Evolutionary conservation across 2,113 vertebrate genomes (phyloP).

Genomic region (Jaculus jaculus): DNA sequence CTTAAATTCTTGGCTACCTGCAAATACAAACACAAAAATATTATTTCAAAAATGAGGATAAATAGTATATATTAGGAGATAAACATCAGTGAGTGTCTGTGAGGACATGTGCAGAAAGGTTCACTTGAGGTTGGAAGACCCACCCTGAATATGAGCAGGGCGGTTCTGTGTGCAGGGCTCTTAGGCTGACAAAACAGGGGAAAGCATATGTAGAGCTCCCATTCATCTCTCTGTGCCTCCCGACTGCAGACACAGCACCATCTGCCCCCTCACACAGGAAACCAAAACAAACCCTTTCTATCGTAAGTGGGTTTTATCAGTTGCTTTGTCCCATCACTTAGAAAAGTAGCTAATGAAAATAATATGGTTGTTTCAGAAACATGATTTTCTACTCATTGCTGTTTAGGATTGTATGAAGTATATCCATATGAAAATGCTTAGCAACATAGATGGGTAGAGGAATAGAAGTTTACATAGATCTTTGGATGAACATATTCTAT

Average conservation of each 20-base stretch:
- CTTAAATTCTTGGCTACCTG: neutral
- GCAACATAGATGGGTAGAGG: neutral
- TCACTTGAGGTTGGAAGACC: neutral
- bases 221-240: neutral
- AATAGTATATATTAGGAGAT: neutral
- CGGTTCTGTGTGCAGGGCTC: fast-evolving
- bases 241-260: fast-evolving
- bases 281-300: neutral
- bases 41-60: neutral
- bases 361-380: neutral
- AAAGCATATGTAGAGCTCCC: no score
- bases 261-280: neutral
- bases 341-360: neutral
- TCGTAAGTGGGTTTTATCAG: neutral
- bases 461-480: neutral
- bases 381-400: neutral
- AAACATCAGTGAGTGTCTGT: neutral
- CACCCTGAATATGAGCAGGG: neutral
- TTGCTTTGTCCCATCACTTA: neutral
- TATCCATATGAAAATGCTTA: neutral
- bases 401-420: neutral
- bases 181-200: neutral
- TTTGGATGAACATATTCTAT: neutral
- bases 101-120: neutral
- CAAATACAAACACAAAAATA: neutral